Percentiles rank a stretch among this genome's conserved stretches.
These are phyloP conservation scores for Chromobotia macracanthus DNA, from an alignment of 2,797 vertebrate species.

Conservation along the genomic window DNA sequence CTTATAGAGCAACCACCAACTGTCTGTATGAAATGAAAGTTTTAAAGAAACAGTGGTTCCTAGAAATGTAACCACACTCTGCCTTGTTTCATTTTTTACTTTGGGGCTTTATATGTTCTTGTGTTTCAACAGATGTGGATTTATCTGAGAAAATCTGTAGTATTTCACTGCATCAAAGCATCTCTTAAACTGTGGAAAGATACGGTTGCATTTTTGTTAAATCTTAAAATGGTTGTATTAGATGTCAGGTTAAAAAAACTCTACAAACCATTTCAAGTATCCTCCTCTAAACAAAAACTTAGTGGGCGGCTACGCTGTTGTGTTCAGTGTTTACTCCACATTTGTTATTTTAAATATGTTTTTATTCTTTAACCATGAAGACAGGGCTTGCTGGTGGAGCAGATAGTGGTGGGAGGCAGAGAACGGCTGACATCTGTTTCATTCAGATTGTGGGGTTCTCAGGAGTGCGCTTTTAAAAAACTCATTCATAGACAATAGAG, in stretches of 20 bases:
- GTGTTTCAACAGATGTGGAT: not conserved
- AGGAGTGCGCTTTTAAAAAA: conserved; percentile 67
- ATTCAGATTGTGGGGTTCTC: conserved; percentile 65
- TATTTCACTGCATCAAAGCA: conserved; percentile 18
- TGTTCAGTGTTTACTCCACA: conserved; percentile 31
- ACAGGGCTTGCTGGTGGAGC: conserved; percentile 21
- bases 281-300: conserved; percentile 22
- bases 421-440: conserved; percentile 74
- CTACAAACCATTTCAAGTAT: conserved; percentile 17
- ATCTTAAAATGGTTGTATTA: conserved; percentile 13
- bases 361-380: conserved; percentile 31
- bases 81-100: not conserved
- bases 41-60: conserved; percentile 1
- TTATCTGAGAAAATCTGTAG: conserved; percentile 10
- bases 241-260: conserved; percentile 17
- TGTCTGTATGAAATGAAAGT: not conserved
- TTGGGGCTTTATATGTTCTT: not conserved
- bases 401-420: conserved; percentile 60
- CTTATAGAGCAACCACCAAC: not conserved
- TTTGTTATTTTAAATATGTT: conserved; percentile 27
- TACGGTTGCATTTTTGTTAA: not conserved
- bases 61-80: not conserved
- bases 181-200: not conserved
- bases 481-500: conserved; percentile 49
- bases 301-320: conserved; percentile 44